Conservation (phyloP, 2,797 vertebrate genomes). For the Chrysolophus pictus region DNA sequence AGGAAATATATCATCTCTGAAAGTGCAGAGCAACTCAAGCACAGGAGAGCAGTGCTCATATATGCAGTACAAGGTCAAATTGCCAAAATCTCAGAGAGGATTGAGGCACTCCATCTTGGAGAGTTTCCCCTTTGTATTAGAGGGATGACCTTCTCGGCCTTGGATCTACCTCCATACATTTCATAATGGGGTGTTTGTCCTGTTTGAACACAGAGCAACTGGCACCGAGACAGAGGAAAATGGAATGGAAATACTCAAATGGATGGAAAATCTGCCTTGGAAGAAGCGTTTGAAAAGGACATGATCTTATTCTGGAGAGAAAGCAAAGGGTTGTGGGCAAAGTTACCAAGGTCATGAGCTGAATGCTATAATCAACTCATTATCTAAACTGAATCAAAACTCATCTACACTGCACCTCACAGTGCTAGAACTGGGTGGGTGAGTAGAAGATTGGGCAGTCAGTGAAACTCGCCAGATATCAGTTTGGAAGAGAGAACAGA, state of each 20-base stretch:
- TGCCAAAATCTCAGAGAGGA: background rate
- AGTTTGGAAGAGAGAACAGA: background rate
- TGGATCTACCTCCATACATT: background rate
- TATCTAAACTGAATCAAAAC: background rate
- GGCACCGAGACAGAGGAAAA: background rate
- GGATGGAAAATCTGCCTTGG: background rate
- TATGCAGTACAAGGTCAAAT: background rate
- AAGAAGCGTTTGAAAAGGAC: background rate
- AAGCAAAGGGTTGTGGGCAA: background rate
- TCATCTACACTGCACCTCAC: background rate
- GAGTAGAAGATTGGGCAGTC: background rate
- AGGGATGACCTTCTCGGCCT: background rate
- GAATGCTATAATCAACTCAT: background rate
- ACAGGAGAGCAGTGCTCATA: accelerated
- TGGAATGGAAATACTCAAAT: background rate
- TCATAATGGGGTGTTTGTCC: background rate
- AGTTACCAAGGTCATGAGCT: background rate
- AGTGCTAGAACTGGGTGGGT: background rate
- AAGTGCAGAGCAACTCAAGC: background rate
- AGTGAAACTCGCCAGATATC: background rate
- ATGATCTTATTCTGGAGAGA: background rate
- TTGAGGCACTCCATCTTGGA: background rate
- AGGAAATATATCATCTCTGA: background rate
- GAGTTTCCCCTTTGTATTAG: background rate
- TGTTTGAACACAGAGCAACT: background rate